A percentile compares a stretch with the other conserved stretches of the same genome.
Conservation (phyloP, 2,888 invertebrate genomes). For the Pristionchus arcanus region DNA sequence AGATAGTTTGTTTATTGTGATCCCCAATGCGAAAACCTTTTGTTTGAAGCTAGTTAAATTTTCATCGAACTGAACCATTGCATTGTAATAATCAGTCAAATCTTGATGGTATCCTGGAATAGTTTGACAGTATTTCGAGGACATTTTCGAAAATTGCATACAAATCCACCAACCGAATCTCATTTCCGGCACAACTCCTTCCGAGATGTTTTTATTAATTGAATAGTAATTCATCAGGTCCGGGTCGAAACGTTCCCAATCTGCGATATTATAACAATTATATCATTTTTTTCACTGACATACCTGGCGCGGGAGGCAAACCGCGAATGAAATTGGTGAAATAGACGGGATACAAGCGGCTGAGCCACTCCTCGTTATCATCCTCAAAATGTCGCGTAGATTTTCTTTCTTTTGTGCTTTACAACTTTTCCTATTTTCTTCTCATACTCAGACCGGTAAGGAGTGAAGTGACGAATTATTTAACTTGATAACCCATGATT, state of each 20-base stretch:
- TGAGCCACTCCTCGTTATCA: conserved; percentile 35
- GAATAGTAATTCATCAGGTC: conserved; percentile 45
- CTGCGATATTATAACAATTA: not conserved
- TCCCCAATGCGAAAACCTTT: not conserved
- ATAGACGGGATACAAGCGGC: not conserved
- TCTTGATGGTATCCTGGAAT: not conserved
- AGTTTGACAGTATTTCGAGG: too few species aligned
- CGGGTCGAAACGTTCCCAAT: conserved; percentile 5
- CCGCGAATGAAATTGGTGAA: conserved; percentile 16
- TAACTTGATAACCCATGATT: too few species aligned
- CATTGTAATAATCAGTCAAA: too few species aligned
- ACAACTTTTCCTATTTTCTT: not conserved
- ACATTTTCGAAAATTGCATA: not conserved
- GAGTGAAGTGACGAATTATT: too few species aligned
- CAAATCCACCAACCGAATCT: not conserved
- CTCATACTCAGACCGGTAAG: not conserved
- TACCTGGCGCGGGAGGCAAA: not conserved
- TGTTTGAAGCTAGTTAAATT: not conserved
- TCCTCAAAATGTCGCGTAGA: not conserved
- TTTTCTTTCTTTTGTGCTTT: not conserved
- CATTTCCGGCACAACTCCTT: conserved; percentile 3
- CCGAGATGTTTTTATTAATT: conserved; percentile 21
- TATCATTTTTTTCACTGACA: too few species aligned
- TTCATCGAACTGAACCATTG: not conserved
- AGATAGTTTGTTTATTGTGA: not conserved